These are phyloP conservation scores for Linyphia triangularis DNA, from an alignment of 2,888 invertebrate genomes.

Conservation along the genomic window DNA sequence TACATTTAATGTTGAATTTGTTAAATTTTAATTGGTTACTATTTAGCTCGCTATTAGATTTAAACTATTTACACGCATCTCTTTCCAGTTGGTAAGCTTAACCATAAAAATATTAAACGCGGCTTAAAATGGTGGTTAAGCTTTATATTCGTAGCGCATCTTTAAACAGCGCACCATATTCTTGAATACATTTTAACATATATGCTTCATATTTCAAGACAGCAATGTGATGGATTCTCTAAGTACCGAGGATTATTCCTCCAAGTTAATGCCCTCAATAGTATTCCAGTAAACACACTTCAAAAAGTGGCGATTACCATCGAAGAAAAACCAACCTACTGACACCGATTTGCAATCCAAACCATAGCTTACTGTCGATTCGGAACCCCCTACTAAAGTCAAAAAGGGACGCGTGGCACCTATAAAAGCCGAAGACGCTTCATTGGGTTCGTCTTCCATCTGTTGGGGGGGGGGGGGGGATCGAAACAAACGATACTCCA, in stretches of 20 bases:
- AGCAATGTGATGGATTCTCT: no score
- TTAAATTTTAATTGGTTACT: no score
- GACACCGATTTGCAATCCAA: conserved; percentile 64
- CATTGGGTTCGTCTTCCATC: conserved; percentile 73
- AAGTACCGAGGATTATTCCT: no score
- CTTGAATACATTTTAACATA: no score
- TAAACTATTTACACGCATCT: no score
- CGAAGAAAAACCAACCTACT: conserved; percentile 1
- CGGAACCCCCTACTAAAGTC: conserved; percentile 37
- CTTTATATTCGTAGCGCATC: no score
- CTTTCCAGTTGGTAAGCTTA: no score
- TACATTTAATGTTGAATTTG: no score
- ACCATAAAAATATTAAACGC: no score
- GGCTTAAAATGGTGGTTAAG: not conserved
- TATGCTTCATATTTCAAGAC: no score
- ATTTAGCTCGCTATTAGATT: no score
- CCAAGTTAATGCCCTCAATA: not conserved
- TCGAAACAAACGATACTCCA: conserved; percentile 27
- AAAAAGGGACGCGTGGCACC: conserved; percentile 62
- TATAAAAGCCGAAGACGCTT: conserved; percentile 59
- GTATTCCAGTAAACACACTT: not conserved
- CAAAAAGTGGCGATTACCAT: not conserved
- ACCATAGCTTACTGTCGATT: conserved; percentile 35
- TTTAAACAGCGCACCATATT: no score
- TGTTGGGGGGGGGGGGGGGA: conserved; percentile 25